Evolutionary conservation across 2,888 invertebrate species (phyloP), one percentile per base, ranked within the genome.

Genomic region (Myathropa florea): DNA sequence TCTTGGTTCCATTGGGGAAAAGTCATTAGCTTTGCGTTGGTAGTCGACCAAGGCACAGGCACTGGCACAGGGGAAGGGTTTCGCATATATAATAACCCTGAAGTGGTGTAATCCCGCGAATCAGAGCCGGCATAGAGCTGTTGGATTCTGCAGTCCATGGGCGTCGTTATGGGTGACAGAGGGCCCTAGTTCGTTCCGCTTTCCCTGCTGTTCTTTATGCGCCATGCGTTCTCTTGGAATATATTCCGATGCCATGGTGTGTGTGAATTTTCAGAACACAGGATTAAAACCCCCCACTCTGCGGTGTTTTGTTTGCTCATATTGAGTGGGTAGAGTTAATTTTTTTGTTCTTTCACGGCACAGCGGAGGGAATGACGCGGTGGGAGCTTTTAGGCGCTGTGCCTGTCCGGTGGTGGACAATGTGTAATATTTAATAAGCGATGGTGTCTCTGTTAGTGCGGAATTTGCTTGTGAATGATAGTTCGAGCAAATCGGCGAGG

Each of bases 11-110:
- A 24, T 36, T 36, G 36, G 70, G 59, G 18, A 36, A 70, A 70
- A 70, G 70, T 59, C 70, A 70, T 70, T 70, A 70, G 70, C 70
- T 70, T 57, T 57, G 21, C 14, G 33, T 57, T 30, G 4, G 23
- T 33, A 33, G 12, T 24, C 12, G 7, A 46, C 64, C 33, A 4
- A 18, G 23, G 36, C n/a, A 67, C 10, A 10, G 24, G 39, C 60
- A 60, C n/a, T 3, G 36, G 36, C 7, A 23, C n/a, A 10, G 36
- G n/a, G n/a, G n/a, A n/a, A 39, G 36, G 23, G 23, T 14, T 10
- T 53, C 18, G 18, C 14, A 33, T 65, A 12, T 26, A 33, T 53
- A 53, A 53, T 53, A 53, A n/a, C 28, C 53, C 36, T 36, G 14
- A 36, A 21, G 33, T 36, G 26, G 24, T 67, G n/a, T 46, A 33